Evolutionary conservation across 2,113 vertebrate genomes (phyloP), one percentile per base, ranked within the genome.

Genomic region (Cromileptes altivelis): DNA sequence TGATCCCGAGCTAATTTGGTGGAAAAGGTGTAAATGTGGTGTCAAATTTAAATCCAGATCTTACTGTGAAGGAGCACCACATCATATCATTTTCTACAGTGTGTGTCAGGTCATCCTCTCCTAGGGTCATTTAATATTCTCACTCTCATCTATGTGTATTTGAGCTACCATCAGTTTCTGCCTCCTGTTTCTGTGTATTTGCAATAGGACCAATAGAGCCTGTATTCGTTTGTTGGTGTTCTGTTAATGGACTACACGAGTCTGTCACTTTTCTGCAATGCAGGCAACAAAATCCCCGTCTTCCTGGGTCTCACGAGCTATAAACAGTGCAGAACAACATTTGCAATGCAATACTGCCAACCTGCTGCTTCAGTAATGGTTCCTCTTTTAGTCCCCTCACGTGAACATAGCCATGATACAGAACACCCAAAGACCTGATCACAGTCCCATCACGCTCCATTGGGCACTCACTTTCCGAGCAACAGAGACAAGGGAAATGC

Each of bases 201-300:
- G 79, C 86, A 84, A 81, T 84, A 89, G 82, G 87, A 90, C 83
- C 85, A 89, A 84, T 62, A 82, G 69, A 87, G 58, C 74, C 75
- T 23, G 70, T 75, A 75, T 84, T 81, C 71, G 18, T 89, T 69
- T 56, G 9, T 61, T 71, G 75, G 9, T 81, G 50, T 79, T 71
- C 58, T 74, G 45, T 79, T 72, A 58, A 77, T 80, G 65, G 63
- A 73, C 72, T 63, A 10, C n/a, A 69, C 30, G 27, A 57, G 37
- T 85, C 61, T 61, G 40, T 77, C 57, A 84, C 47, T 55, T 87
- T 65, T 82, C 85, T 91, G 93, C 88, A 82, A 78, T 78, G 92
- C 92, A 93, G 90, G 91, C 93, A 94, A 95, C 94, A 94, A 92
- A 94, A 94, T 94, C 93, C 73, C 72, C 74, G 93, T 95, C 93